Evolutionary conservation across 2,888 invertebrate genomes (phyloP), one percentile per base, ranked within the genome.

Genomic region (Myopa testacea): DNA sequence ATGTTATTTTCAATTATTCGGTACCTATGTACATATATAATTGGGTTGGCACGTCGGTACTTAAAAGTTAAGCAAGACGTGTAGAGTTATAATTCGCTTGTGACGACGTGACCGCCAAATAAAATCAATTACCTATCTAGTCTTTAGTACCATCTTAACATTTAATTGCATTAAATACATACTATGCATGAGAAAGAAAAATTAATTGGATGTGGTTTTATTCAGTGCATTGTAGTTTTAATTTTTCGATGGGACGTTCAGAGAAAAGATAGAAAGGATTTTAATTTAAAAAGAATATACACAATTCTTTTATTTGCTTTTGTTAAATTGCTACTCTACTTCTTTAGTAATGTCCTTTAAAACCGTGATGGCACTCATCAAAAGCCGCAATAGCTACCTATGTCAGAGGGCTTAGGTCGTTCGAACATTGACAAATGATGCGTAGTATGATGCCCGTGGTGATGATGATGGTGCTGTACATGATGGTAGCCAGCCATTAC

Each of bases 371-470:
- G 72, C 71, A 81, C 78, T 68, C 78, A 81, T 91, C 89, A 91
- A 83, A 91, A 91, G 77, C 91, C 90, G 71, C 90, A 90, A 80
- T 90, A 91, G 6, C 91, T 90, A 67, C 90, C 90, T 77, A 91
- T 88, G 83, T 91, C 91, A 80, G 86, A 84, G 86, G 91, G 90
- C 84, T 91, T 91, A 73, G 90, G 88, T 79, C 90, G 87, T 82
- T 91, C 91, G 78, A 91, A 90, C 84, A 91, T 89, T 72, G 86
- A 85, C 45, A 88, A 83, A 81, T 90, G 90, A 40, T 90, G 76
- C 60, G 82, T 78, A 14, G 80, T 85, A 67, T 88, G 82, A 80
- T 88, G 89, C 73, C 81, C 75, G 63, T 77, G 77, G 37, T 67
- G 76, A 50, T 81, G 78, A 76, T 82, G 75, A 12, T 79, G 78